A percentile compares a stretch with the other conserved stretches of the same genome.
phyloP scores from a whole-genome alignment of 2,797 vertebrate genomes.

The Hyperoplus lanceolatus region DNA sequence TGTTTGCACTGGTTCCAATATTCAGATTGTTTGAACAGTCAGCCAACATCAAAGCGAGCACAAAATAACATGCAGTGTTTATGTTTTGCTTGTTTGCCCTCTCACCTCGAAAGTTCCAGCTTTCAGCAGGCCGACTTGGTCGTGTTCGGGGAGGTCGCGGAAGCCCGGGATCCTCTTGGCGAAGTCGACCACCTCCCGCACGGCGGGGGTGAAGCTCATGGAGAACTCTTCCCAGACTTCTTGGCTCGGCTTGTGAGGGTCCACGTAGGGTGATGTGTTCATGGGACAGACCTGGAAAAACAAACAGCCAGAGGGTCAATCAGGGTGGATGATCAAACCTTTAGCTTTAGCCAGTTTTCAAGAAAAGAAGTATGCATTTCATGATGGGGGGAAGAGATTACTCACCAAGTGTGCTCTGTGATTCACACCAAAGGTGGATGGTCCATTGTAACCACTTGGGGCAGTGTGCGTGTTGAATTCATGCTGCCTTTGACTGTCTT shows the following conservation, averaged over 20 bases:
- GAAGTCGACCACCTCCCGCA: constrained; percentile 98
- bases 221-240: constrained; percentile 99
- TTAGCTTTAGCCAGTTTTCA: background rate
- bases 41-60: constrained; percentile 17
- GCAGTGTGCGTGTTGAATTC: constrained; percentile 54
- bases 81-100: background rate
- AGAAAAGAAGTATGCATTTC: background rate
- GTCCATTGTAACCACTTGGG: constrained; percentile 73
- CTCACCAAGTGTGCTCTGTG: constrained; percentile 76
- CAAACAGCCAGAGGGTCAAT: constrained; percentile 23
- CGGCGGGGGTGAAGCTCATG: constrained; percentile 96
- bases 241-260: constrained; percentile 93
- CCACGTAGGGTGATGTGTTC: constrained; percentile 93
- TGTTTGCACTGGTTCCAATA: constrained; percentile 16
- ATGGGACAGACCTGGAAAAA: constrained; percentile 92
- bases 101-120: constrained; percentile 98
- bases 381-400: background rate
- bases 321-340: background rate
- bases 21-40: constrained; percentile 8
- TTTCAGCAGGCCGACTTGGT: constrained; percentile 97
- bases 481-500: constrained; percentile 78
- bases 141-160: constrained; percentile 93
- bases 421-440: constrained; percentile 46
- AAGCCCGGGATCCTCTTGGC: constrained; percentile 97
- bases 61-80: background rate